A percentile compares a stretch with the other conserved stretches of the same genome.
Conservation (phyloP, 2,797 vertebrate genomes). For the Cygnus olor region DNA sequence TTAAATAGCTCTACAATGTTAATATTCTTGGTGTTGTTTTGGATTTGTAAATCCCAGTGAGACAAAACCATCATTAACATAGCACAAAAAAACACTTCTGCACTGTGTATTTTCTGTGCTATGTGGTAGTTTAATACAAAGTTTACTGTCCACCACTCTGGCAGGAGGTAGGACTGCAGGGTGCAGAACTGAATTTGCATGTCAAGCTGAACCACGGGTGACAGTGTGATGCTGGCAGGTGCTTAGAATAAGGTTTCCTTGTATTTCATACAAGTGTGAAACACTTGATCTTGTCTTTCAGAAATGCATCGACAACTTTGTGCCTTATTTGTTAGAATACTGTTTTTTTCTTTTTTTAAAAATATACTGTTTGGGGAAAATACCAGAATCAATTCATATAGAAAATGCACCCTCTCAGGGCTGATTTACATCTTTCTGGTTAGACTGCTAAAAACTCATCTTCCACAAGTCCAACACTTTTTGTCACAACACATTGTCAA, state of each 20-base stretch:
- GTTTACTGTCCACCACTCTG: background rate
- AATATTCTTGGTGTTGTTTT: background rate
- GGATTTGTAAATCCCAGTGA: background rate
- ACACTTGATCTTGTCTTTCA: background rate
- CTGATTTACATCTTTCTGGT: background rate
- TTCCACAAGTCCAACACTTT: background rate
- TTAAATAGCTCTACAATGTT: background rate
- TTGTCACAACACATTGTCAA: background rate
- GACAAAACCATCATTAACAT: background rate
- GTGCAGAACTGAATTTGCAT: background rate
- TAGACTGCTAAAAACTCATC: background rate
- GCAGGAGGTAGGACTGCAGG: background rate
- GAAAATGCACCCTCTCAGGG: background rate
- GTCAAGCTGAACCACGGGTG: accelerated
- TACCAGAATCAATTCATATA: background rate
- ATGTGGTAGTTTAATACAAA: background rate
- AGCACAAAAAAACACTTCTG: background rate
- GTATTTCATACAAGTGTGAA: background rate
- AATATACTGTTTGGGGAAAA: background rate
- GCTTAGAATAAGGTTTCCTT: background rate
- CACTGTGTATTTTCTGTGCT: background rate
- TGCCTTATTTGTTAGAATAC: background rate
- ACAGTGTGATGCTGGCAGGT: background rate
- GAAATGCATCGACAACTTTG: background rate
- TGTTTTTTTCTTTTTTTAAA: background rate